Base-by-base conservation (phyloP, 2,113 vertebrate species). In the Macquaria ambigua region DNA sequence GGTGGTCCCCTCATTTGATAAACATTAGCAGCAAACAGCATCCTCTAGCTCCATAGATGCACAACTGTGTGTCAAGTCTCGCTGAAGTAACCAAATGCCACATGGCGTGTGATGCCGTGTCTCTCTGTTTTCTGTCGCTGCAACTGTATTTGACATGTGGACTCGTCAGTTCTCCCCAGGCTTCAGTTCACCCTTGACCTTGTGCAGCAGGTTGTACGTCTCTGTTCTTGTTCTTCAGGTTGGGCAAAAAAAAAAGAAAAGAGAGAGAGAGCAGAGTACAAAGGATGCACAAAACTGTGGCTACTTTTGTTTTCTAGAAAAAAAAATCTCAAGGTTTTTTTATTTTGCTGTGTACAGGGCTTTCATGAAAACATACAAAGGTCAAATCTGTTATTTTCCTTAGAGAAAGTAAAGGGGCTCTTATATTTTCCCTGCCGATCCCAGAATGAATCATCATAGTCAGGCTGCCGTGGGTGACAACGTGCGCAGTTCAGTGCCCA, bases 381-480 rank as follows among this genome's bases (percentile, higher is more conserved):
- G 93, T 93, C 92, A 93, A 87, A 91, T 85, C 72, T 85, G 90
- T 90, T 94, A 89, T 94, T 93, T 94, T 87, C 87, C 77, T 82
- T 78, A 46, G 75, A 91, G 91, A 87, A 90, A 89, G 90, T 79
- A 91, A 85, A 87, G 88, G 80, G 83, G 87, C 83, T 87, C 77
- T 91, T 84, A 75, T 89, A 91, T 88, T 93, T 85, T 87, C 90
- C 81, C 69, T 72, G 74, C 85, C 55, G 61, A 76, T 86, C 81
- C 79, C 37, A 77, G 85, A 94, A 93, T 95, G 93, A 95, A 94
- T 96, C 93, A 95, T 90, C 87, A 84, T 74, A 88, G 83, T 81
- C 74, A 56, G 83, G 87, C 84, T 85, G 88, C 89, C 61, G 84
- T 64, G 79, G 86, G 87, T 92, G 88, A 91, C 88, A 91, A 84